Evolutionary conservation across 2,797 vertebrate species (phyloP).

Genomic region (Remorina albescens): DNA sequence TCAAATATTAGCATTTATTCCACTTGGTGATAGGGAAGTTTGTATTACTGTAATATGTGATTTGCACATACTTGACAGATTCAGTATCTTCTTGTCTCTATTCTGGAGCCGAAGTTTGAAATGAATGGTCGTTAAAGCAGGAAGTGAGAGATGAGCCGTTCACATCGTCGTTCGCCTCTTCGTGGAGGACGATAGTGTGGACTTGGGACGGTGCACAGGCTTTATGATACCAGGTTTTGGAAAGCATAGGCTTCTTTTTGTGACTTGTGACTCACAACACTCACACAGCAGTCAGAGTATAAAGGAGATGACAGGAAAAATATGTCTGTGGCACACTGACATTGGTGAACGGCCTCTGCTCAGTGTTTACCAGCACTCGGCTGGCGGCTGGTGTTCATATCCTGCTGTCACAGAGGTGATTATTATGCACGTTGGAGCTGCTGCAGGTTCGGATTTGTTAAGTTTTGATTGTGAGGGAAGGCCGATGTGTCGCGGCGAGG

Average conservation of each 20-base stretch:
- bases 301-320: constrained; percentile 28
- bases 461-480: constrained; percentile 16
- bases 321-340: constrained; percentile 10
- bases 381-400: constrained; percentile 36
- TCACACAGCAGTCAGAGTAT: constrained; percentile 30
- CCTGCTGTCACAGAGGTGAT: constrained; percentile 20
- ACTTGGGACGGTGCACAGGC: constrained; percentile 13
- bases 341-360: constrained; percentile 20
- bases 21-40: no score
- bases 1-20: no score
- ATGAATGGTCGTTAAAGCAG: no score
- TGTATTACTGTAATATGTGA: neutral
- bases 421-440: constrained; percentile 34
- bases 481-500: constrained; percentile 15
- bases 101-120: no score
- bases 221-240: constrained; percentile 12
- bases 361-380: constrained; percentile 30
- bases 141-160: neutral
- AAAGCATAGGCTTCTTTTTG: constrained; percentile 3
- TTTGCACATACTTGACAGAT: neutral
- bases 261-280: constrained; percentile 36
- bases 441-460: constrained; percentile 28
- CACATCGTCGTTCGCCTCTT: no score
- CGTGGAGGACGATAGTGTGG: constrained; percentile 1
- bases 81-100: no score